Evolutionary conservation across 2,888 invertebrate species (phyloP), one percentile per base, ranked within the genome.

Genomic region (Pterostichus madidus): DNA sequence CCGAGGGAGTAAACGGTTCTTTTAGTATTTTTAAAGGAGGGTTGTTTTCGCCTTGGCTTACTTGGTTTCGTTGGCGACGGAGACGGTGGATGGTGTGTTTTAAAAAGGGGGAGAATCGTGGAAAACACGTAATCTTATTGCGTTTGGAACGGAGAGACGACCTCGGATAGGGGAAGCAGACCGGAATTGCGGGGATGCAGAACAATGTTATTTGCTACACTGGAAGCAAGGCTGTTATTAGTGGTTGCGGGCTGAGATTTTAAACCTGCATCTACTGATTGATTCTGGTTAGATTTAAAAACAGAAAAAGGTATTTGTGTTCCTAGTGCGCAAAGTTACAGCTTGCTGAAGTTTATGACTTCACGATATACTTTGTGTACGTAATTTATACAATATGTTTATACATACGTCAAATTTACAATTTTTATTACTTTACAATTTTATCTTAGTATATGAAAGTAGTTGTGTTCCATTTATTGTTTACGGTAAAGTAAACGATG

Each of bases 1-100:
- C 80, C 86, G 86, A 87, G 86, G 86, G 88, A 88, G 88, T 88
- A 88, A 89, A 89, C 88, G 88, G 88, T 87, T 88, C 87, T 87
- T 87, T 87, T 86, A 85, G 85, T 86, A 85, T 86, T 87, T 86
- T 87, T 87, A 86, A 84, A 84, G 79, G 85, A 85, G 85, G 86
- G 86, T 80, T 80, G 80, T 68, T 80, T 76, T 76, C 56, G 76
- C 35, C 76, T 49, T 49, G 32, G 59, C 59, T 10, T 56, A 15
- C 56, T 13, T 5, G 8, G 8, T 56, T 59, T 13, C 32, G 56
- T 8, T 7, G 39, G 39, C 39, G 39, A 39, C 6, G 39, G 39
- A 39, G 39, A 8, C 39, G 39, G 39, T 39, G 39, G 24, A 24
- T 52, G 64, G 80, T 61, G 64, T 80, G 68, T 80, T 80, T 80